Percentiles rank a stretch among this genome's conserved stretches.
These are phyloP conservation scores for Agonopterix alstromeriana DNA, from an alignment of 2,888 invertebrate genomes.

Conservation along the genomic window DNA sequence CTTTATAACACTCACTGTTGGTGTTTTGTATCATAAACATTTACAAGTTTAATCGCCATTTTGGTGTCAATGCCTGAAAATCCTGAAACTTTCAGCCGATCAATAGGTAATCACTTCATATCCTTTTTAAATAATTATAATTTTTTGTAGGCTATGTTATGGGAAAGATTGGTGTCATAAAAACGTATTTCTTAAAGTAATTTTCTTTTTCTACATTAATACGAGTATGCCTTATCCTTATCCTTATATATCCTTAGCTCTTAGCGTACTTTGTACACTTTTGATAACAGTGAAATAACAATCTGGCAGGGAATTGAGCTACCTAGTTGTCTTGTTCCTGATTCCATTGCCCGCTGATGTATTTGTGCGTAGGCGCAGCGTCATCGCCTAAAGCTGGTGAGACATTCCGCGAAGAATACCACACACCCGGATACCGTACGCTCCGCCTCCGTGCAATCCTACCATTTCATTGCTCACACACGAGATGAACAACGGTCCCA, in stretches of 20 bases:
- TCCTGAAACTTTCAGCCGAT: too few species aligned
- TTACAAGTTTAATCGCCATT: too few species aligned
- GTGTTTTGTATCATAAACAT: too few species aligned
- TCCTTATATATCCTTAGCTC: too few species aligned
- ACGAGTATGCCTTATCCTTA: too few species aligned
- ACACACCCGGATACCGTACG: constrained; percentile 18
- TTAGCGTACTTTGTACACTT: not conserved
- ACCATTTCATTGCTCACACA: constrained; percentile 22
- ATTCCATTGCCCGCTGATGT: constrained; percentile 19
- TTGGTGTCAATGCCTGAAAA: not conserved
- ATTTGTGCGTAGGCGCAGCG: constrained; percentile 17
- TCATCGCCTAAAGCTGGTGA: constrained; percentile 13
- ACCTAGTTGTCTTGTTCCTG: constrained; percentile 14
- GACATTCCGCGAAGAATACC: constrained; percentile 31
- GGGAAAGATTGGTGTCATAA: too few species aligned
- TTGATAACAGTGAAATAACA: constrained; percentile 7
- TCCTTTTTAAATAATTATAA: too few species aligned
- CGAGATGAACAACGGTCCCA: constrained; percentile 10
- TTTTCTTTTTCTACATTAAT: too few species aligned
- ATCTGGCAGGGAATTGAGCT: constrained; percentile 13
- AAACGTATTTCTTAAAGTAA: too few species aligned
- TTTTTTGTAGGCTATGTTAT: too few species aligned
- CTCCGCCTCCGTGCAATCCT: constrained; percentile 23
- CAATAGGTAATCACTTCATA: too few species aligned
- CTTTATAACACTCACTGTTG: not conserved